Percentiles rank a stretch among this genome's conserved stretches.
Evolutionary conservation across 2,797 vertebrate genomes (phyloP).

Genomic region (Botia almorhae): DNA sequence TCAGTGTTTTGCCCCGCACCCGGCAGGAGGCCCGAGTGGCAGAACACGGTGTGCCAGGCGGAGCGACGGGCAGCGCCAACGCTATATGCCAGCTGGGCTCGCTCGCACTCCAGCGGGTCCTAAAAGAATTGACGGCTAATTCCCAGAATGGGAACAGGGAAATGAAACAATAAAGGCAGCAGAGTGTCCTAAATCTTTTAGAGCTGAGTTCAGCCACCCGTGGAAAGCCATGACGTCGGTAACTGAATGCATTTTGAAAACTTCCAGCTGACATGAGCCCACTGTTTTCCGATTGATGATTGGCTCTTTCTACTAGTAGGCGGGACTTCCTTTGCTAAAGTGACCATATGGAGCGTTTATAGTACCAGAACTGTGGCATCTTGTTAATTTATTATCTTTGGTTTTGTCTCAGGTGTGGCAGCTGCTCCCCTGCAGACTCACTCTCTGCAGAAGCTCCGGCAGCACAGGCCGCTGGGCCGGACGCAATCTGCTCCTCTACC

Average conservation of each 20-base stretch:
- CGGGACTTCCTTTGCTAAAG: no score
- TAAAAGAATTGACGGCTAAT: constrained; percentile 18
- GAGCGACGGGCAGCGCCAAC: background rate
- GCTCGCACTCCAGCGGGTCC: background rate
- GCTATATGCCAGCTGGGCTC: background rate
- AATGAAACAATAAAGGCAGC: constrained; percentile 3
- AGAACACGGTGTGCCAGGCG: constrained; percentile 33
- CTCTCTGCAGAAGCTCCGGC: constrained; percentile 90
- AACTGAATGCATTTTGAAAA: background rate
- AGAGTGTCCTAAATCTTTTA: background rate
- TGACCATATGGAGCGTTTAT: no score
- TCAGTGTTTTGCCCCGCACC: constrained; percentile 7
- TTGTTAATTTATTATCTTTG: no score
- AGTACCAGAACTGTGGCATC: no score
- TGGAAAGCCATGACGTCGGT: background rate
- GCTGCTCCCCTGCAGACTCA: constrained; percentile 85
- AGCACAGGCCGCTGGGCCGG: constrained; percentile 91
- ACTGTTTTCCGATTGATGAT: no score
- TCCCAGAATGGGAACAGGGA: constrained; percentile 19
- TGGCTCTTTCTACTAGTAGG: no score
- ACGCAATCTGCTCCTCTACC: constrained; percentile 95
- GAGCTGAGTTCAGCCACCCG: background rate
- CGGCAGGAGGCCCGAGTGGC: background rate
- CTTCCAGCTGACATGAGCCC: background rate
- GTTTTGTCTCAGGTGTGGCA: constrained; percentile 75